Evolutionary conservation across 53 echinoderm and acorn worm genomes (phyloP).

Genomic region (Temnopleurus reevesii): DNA sequence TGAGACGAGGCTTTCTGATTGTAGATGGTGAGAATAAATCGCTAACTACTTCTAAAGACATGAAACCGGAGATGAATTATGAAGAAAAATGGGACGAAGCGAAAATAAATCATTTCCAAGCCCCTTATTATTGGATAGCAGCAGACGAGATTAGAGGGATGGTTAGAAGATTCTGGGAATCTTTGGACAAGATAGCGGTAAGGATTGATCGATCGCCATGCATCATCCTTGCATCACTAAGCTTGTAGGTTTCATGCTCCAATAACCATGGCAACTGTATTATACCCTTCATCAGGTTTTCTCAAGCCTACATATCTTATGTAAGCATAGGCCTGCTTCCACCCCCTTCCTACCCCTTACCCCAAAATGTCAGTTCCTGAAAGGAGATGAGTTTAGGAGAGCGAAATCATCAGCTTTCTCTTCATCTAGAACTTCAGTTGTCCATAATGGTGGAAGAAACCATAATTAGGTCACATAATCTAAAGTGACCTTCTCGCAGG

Average conservation of each 20-base stretch:
- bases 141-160: slow-evolving; percentile 3
- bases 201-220: slow-evolving; percentile 25
- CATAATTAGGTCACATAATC: not conserved
- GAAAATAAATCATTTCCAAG: not conserved
- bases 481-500: not conserved
- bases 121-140: not conserved
- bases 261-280: slow-evolving; percentile 58
- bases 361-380: not conserved
- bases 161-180: not conserved
- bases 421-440: not conserved
- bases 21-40: not conserved
- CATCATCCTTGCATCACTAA: slow-evolving; percentile 19
- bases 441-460: not conserved
- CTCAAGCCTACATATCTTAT: slow-evolving; percentile 19
- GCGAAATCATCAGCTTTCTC: not conserved
- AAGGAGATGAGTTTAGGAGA: not conserved
- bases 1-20: too few species aligned
- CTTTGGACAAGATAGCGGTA: not conserved
- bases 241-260: slow-evolving; percentile 60
- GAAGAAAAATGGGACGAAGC: not conserved
- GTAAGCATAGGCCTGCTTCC: not conserved
- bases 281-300: slow-evolving; percentile 5
- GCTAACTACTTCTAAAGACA: not conserved
- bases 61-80: not conserved
- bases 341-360: not conserved